Evolutionary conservation across 1,140 invertebrate species (phyloP), one percentile per base, ranked within the genome.

Genomic region (Drosophila parvula): DNA sequence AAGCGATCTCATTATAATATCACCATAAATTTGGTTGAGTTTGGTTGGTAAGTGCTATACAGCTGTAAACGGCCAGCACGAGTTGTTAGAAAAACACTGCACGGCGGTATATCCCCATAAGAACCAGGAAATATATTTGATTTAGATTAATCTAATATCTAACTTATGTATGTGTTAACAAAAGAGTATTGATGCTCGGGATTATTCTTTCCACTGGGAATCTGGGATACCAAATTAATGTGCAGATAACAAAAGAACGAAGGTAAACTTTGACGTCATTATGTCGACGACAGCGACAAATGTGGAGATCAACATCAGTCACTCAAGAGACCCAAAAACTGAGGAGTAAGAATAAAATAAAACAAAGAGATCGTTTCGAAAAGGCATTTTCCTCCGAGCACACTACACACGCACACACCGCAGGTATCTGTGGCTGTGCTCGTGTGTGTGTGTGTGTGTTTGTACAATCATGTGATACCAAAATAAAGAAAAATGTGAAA

Each of bases 401-500:
- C 56, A 59, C 27, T 56, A 28, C 61, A 45, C 56, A 59, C 22
- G 22, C 27, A 55, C 44, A 67, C 9, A 30, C 9, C 34, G 58
- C 40, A 55, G 53, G 41, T 60, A 43, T 43, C 14, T 53, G 41
- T 53, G 3, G 56, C 18, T 38, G 36, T 61, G 43, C 50, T 48
- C 41, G 41, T 36, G 48, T 73, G 34, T 88, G 82, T 55, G 44
- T 41, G 41, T 36, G 48, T 73, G 34, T 88, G 82, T 88, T 73
- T 79, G 76, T 86, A 86, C 65, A 82, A 89, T 88, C 83, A 88
- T 88, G 83, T 88, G 83, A 88, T 88, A 88, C 83, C 84, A 74
- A 88, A 88, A 88, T 89, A 88, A 88, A 88, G 83, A 88, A 89
- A 88, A 89, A 88, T 88, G 84, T 89, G 83, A 88, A 88, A 88